Conservation (phyloP, 1,140 invertebrate genomes). For the Glomeris maerens region DNA sequence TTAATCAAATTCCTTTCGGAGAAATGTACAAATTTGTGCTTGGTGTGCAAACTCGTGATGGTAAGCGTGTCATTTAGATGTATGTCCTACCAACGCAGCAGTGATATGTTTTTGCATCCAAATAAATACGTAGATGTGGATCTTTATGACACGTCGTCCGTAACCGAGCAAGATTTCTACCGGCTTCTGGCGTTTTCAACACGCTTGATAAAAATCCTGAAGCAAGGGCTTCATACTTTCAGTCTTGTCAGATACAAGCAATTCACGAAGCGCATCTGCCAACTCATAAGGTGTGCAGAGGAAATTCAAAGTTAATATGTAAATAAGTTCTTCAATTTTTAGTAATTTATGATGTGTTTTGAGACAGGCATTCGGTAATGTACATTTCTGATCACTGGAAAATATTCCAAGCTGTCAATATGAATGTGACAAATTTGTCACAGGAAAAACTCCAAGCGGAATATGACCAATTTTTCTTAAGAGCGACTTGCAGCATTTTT, state of each 20-base stretch:
- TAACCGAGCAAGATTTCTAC: slow-evolving; percentile 48
- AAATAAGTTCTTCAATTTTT: not conserved
- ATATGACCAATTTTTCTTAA: slow-evolving; percentile 54
- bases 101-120: not conserved
- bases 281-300: slow-evolving; percentile 34
- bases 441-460: slow-evolving; percentile 47
- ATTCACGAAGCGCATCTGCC: slow-evolving; percentile 50
- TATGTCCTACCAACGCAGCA: not conserved
- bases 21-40: slow-evolving; percentile 46
- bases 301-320: not conserved
- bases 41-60: slow-evolving; percentile 30
- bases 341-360: too few species aligned
- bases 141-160: slow-evolving; percentile 38
- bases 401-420: slow-evolving; percentile 32
- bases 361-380: slow-evolving; percentile 51
- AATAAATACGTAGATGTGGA: slow-evolving; percentile 25
- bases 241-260: slow-evolving; percentile 42
- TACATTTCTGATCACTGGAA: slow-evolving; percentile 60
- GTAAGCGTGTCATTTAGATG: slow-evolving; percentile 17
- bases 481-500: slow-evolving; percentile 54
- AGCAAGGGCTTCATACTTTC: slow-evolving; percentile 48
- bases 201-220: slow-evolving; percentile 45
- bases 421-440: slow-evolving; percentile 16
- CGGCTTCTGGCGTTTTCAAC: slow-evolving; percentile 53
- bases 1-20: slow-evolving; percentile 59